Base-by-base conservation (phyloP, 1,140 invertebrate genomes). In the Nasonia longicornis region DNA sequence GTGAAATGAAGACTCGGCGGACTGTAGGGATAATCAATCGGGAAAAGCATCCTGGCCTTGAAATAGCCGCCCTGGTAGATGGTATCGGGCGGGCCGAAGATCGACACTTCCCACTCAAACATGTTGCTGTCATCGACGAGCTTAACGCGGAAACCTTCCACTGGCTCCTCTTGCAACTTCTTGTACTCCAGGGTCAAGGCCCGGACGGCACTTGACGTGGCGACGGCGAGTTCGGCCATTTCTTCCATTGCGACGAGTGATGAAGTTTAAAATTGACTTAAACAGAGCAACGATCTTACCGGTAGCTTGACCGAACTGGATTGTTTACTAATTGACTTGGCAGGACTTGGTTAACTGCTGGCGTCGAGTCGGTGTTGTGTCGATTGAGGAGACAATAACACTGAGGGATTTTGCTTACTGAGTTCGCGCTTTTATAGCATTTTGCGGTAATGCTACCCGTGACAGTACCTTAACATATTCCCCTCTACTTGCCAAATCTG, bases 31-130 rank as follows among this genome's bases (percentile, higher is more conserved):
- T 99, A 99, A 92, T 99, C 98, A 84, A 93, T 91, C 74, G 98
- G 98, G 90, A 99, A 99, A 92, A 98, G 98, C 95, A 99, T 97
- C 88, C 96, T 95, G 89, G 98, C 98, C 95, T 99, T 99, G 92
- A 99, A 99, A 93, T 99, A 99, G 86, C 98, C 99, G 85, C 98
- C 98, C 93, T 99, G 96, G 88, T 99, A 99, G 6, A 99, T 93
- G 11, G 98, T 99, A 86, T 98, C 96, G 72, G 99, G 99, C 38
- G 98, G 98, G 82, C 98, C 98, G 91, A 99, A 99, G 88, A 99
- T 98, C 87, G 98, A 98, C 71, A 99, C 98, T 92, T 97, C 98
- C 98, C 98, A 99, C 91, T 99, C 97, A 92, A 99, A 99, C 84
- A 99, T 93, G 93, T 99, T 99, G 90, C 98, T 97, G 89, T 99